Evolutionary conservation across 2,888 invertebrate genomes (phyloP).

Genomic region (Mechanitis messenoides): DNA sequence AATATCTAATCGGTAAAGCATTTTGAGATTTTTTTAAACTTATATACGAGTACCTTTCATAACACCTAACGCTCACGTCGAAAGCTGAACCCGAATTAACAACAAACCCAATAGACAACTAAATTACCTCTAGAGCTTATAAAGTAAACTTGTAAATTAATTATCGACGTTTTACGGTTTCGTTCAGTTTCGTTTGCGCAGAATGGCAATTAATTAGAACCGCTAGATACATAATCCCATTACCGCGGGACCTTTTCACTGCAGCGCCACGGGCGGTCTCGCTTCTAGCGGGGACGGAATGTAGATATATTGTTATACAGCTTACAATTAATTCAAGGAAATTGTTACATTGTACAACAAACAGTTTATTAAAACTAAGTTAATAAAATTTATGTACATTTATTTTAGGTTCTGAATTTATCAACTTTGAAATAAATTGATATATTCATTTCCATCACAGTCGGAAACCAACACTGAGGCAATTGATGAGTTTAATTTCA

Average conservation of each 20-base stretch:
- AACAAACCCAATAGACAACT: constrained; percentile 10
- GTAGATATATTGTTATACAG: background rate
- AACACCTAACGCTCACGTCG: no score
- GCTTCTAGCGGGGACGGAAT: constrained; percentile 13
- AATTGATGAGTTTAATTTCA: no score
- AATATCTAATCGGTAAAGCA: no score
- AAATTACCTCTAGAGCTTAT: background rate
- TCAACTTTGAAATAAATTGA: no score
- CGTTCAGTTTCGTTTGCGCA: constrained; percentile 19
- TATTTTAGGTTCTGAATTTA: no score
- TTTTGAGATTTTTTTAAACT: no score
- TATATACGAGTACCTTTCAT: no score
- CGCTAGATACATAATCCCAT: constrained; percentile 34
- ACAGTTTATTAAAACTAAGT: no score
- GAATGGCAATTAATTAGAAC: constrained; percentile 34
- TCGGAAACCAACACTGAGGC: no score
- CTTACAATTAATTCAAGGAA: background rate
- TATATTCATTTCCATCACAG: no score
- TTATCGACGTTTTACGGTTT: constrained; percentile 33
- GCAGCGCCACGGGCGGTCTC: constrained; percentile 9
- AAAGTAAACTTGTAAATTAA: constrained; percentile 30
- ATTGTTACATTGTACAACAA: no score
- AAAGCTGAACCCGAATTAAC: background rate
- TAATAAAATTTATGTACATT: no score
- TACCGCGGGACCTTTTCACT: constrained; percentile 27